Conservation (phyloP, 2,888 invertebrate genomes). For the Netelia melanura region DNA sequence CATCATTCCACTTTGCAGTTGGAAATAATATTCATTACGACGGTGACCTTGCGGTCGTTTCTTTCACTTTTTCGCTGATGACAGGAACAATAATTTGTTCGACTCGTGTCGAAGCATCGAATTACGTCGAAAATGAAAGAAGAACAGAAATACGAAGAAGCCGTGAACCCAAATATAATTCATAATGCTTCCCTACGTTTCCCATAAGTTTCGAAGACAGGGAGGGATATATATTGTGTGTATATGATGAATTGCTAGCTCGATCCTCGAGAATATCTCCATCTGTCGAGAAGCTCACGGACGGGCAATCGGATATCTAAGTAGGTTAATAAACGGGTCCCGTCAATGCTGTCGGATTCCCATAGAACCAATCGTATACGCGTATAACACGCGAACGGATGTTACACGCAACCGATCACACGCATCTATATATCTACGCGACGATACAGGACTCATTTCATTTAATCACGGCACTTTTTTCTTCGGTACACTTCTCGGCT, state of each 20-base stretch:
- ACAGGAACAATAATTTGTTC: conserved; percentile 10
- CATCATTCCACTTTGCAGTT: background rate
- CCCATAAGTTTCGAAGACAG: conserved; percentile 26
- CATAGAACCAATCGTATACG: conserved; percentile 79
- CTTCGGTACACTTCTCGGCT: background rate
- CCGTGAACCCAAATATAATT: background rate
- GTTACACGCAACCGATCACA: conserved; percentile 74
- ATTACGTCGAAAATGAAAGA: conserved; percentile 4
- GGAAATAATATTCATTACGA: background rate
- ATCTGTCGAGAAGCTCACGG: conserved; percentile 74
- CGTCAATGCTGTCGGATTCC: conserved; percentile 81
- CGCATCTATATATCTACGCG: conserved; percentile 67
- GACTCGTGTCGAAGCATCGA: conserved; percentile 14
- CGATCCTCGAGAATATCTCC: conserved; percentile 74
- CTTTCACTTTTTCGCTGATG: conserved; percentile 11
- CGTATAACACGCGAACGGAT: conserved; percentile 79
- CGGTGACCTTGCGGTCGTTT: conserved; percentile 14
- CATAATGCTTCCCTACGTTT: conserved; percentile 23
- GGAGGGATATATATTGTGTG: conserved; percentile 64
- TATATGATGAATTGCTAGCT: conserved; percentile 67
- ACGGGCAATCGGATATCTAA: conserved; percentile 77
- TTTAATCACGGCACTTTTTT: conserved; percentile 11
- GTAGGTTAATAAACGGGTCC: conserved; percentile 82
- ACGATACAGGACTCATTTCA: background rate
- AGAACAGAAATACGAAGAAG: conserved; percentile 1